These are phyloP conservation scores for Drosophila mulleri DNA, from an alignment of 2,888 invertebrate species.

Conservation along the genomic window DNA sequence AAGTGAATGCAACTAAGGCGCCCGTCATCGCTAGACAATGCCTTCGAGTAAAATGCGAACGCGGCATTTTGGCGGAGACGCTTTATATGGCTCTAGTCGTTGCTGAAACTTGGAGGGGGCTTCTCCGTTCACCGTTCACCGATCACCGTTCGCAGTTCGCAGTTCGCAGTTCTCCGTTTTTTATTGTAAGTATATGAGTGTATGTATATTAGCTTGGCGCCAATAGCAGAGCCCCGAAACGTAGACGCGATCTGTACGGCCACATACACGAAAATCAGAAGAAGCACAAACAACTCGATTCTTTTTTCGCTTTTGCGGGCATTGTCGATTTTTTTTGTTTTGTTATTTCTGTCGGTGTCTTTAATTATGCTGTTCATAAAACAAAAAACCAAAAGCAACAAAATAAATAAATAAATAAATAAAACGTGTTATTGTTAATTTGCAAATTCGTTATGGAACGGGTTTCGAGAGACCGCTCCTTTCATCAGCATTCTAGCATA, in stretches of 20 bases:
- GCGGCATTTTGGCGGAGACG: slow-evolving; percentile 78
- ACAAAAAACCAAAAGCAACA: slow-evolving; percentile 35
- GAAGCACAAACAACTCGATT: slow-evolving; percentile 38
- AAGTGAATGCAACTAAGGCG: slow-evolving; percentile 71
- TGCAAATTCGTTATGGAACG: slow-evolving; percentile 32
- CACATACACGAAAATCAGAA: slow-evolving; percentile 33
- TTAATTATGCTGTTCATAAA: slow-evolving; percentile 59
- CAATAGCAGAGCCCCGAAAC: slow-evolving; percentile 32
- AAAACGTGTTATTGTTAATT: slow-evolving; percentile 37
- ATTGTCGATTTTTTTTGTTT: slow-evolving; percentile 2
- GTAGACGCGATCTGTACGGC: slow-evolving; percentile 17
- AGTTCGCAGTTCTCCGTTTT: slow-evolving; percentile 20
- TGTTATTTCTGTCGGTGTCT: slow-evolving; percentile 23
- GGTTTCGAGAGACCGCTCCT: slow-evolving; percentile 35
- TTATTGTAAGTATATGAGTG: slow-evolving; percentile 21
- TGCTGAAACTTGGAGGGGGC: slow-evolving; percentile 20
- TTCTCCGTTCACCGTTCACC: not conserved
- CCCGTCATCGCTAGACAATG: slow-evolving; percentile 83
- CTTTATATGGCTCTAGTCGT: slow-evolving; percentile 65
- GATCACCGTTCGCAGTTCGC: slow-evolving; percentile 23
- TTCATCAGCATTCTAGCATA: slow-evolving; percentile 28
- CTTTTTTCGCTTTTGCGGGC: slow-evolving; percentile 25
- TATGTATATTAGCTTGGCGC: slow-evolving; percentile 27
- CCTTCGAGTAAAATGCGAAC: slow-evolving; percentile 81
- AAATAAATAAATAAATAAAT: slow-evolving; percentile 24